Percentiles rank a stretch among this genome's conserved stretches.
These are phyloP conservation scores for Caenorhabditis sulstoni DNA, from an alignment of 2,888 invertebrate species.

Conservation along the genomic window DNA sequence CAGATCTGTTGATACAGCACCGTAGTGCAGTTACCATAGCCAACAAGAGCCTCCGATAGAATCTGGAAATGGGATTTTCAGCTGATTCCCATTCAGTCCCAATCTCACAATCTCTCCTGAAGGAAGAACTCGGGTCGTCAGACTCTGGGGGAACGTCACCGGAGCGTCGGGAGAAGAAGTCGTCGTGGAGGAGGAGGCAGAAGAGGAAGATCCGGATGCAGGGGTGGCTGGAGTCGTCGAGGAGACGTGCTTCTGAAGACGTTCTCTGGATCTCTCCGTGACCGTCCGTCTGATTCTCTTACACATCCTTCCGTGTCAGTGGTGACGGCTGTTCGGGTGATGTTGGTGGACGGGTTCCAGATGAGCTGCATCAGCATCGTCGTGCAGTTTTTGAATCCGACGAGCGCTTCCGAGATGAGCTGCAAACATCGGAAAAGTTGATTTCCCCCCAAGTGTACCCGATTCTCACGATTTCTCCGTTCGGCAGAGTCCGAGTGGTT, in stretches of 20 bases:
- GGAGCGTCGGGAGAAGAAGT: neutral
- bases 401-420: neutral
- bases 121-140: neutral
- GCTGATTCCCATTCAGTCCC: no score
- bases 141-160: slow-evolving; percentile 1
- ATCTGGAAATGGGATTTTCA: neutral
- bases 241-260: neutral
- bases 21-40: neutral
- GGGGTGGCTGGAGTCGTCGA: neutral
- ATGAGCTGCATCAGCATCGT: slow-evolving; percentile 4
- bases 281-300: neutral
- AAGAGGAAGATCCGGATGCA: neutral
- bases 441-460: no score
- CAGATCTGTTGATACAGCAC: neutral
- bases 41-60: neutral
- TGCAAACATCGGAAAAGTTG: no score
- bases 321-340: neutral
- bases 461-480: neutral
- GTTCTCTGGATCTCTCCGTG: no score
- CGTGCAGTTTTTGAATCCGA: slow-evolving; percentile 2
- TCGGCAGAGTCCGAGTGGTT: neutral
- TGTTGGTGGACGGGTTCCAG: neutral
- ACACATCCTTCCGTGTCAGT: slow-evolving; percentile 21
- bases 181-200: neutral
- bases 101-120: neutral